Conservation (phyloP, 2,888 invertebrate species). For the Pheosia tremula region DNA sequence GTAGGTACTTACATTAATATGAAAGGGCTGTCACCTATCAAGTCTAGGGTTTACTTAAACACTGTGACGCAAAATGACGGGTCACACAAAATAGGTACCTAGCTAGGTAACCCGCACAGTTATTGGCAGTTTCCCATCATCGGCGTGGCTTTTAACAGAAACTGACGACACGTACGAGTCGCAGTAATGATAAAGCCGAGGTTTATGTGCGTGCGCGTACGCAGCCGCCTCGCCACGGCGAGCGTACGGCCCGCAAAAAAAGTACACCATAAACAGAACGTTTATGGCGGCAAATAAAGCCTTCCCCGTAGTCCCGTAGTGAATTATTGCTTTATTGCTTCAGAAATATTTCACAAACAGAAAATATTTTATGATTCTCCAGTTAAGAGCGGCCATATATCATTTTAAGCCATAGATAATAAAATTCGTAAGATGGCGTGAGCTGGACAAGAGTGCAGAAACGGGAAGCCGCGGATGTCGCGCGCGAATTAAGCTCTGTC, state of each 20-base stretch:
- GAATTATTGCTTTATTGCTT: slow-evolving; percentile 85
- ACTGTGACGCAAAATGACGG: no score
- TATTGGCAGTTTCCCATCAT: slow-evolving; percentile 1
- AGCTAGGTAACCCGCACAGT: background rate
- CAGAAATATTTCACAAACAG: slow-evolving; percentile 85
- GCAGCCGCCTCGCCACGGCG: slow-evolving; percentile 25
- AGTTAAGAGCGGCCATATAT: slow-evolving; percentile 82
- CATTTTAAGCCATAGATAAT: slow-evolving; percentile 84
- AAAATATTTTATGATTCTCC: slow-evolving; percentile 84
- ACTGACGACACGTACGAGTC: slow-evolving; percentile 57
- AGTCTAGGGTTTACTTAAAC: no score
- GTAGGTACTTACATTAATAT: no score
- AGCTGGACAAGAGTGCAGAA: slow-evolving; percentile 71
- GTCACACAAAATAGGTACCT: no score
- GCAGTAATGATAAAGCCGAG: slow-evolving; percentile 64
- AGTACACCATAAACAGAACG: slow-evolving; percentile 80
- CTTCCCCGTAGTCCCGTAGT: slow-evolving; percentile 83
- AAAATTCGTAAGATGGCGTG: slow-evolving; percentile 81
- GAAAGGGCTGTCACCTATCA: no score
- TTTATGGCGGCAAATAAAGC: slow-evolving; percentile 84
- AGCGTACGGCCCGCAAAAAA: slow-evolving; percentile 52
- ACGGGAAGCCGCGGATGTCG: slow-evolving; percentile 44
- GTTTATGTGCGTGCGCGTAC: slow-evolving; percentile 72
- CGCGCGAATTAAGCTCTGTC: slow-evolving; percentile 30
- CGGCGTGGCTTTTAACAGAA: slow-evolving; percentile 28